Evolutionary conservation across 2,113 vertebrate species (phyloP), one percentile per base, ranked within the genome.

Genomic region (Semnopithecus entellus): DNA sequence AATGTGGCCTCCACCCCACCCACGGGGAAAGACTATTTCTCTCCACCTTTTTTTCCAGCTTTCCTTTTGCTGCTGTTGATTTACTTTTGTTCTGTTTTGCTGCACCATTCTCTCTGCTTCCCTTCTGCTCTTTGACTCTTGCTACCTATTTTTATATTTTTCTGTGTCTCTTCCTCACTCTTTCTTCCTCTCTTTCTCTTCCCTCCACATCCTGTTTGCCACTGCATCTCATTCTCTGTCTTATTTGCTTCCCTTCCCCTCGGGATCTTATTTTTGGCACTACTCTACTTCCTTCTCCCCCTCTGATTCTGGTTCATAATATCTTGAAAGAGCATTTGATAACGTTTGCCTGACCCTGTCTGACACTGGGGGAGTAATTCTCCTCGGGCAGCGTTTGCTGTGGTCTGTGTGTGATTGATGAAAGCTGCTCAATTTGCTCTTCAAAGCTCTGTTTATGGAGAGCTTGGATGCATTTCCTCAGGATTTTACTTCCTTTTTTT

Each of bases 371-470:
- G 16, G 45, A 88, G 75, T 40, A 76, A 92, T 88, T 86, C 90
- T 96, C 78, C 59, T 90, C 50, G 1, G 66, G 95, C 90, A n/a
- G 96, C 70, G 76, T 98, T 98, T 97, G 95, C 97, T 97, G 97
- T 98, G 75, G 90, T 96, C 94, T 61, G 73, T 66, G 83, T 89
- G 76, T 96, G 95, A 97, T 52, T 94, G 97, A 97, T 95, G 97
- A 96, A 97, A 98, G 96, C 80, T 84, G 75, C 68, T 97, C 87
- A 16, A 92, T 97, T 97, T 95, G 95, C 96, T 97, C 96, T 98
- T 97, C 94, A 90, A 93, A 95, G 95, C 79, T 95, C 88, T 96
- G 90, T 55, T 94, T 95, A 18, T 2, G 79, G 76, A 89, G 76
- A 32, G 38, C 85, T 80, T 52, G 68, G 92, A 25, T 90, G 64